Evolutionary conservation across 1,140 invertebrate genomes (phyloP).

Genomic region (Cherax destructor): DNA sequence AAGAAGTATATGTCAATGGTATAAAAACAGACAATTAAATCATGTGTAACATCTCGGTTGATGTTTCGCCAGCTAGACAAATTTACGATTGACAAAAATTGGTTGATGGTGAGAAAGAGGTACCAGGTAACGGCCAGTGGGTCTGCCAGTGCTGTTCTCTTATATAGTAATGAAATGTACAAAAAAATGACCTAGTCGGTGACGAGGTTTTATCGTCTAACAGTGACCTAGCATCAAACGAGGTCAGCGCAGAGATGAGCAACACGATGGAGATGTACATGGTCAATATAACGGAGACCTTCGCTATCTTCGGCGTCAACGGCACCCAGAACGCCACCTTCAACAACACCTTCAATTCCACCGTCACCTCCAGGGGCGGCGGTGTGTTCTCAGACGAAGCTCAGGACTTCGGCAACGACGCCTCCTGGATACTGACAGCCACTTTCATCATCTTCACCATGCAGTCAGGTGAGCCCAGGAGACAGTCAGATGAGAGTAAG

Average conservation of each 20-base stretch:
- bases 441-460: conserved; percentile 98
- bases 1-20: no score
- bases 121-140: neutral
- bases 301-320: neutral
- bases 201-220: no score
- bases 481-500: neutral
- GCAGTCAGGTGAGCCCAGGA: conserved; percentile 86
- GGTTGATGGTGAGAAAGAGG: neutral
- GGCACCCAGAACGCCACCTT: neutral
- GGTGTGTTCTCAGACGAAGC: neutral
- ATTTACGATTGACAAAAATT: neutral
- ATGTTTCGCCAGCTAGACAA: neutral
- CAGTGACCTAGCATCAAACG: neutral
- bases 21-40: no score
- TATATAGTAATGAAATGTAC: neutral
- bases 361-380: conserved; percentile 28
- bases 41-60: no score
- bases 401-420: conserved; percentile 82
- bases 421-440: conserved; percentile 93
- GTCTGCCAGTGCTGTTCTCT: neutral
- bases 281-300: neutral
- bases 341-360: neutral
- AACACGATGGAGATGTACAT: neutral
- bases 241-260: neutral
- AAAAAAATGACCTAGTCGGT: no score